Percentiles rank a stretch among this genome's conserved stretches.
Evolutionary conservation across 2,888 invertebrate genomes (phyloP).

Genomic region (Epiblema foenella): DNA sequence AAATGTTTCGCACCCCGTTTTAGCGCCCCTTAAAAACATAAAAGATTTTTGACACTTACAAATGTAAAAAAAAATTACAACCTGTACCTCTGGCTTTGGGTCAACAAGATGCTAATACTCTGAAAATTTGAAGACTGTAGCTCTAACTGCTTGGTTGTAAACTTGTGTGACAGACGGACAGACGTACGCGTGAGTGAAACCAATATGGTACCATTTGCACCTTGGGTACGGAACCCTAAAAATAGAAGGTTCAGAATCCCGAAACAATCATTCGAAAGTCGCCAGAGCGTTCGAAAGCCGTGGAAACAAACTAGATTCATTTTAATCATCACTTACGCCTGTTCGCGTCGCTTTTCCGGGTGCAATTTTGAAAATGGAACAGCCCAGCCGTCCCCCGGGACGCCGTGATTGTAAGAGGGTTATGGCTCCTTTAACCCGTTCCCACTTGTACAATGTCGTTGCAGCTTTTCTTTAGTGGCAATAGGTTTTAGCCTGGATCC

Average conservation of each 20-base stretch:
- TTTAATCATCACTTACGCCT: conserved; percentile 29
- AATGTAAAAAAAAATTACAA: too few relatives aligned
- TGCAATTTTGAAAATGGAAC: conserved; percentile 44
- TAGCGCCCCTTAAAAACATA: too few relatives aligned
- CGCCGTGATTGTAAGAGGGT: conserved; percentile 32
- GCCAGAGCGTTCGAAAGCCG: not conserved
- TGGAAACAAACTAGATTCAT: conserved; percentile 3
- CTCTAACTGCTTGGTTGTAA: too few relatives aligned
- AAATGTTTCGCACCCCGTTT: too few relatives aligned
- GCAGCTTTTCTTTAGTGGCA: not conserved
- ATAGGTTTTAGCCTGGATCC: not conserved
- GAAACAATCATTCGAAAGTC: not conserved
- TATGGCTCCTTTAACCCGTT: conserved; percentile 27
- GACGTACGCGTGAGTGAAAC: too few relatives aligned
- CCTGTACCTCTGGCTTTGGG: too few relatives aligned
- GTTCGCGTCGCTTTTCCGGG: conserved; percentile 24
- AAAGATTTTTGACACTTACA: too few relatives aligned
- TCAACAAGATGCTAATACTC: too few relatives aligned
- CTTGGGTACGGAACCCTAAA: too few relatives aligned
- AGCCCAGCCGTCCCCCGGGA: conserved; percentile 15
- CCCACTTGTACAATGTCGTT: conserved; percentile 5
- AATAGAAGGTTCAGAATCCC: not conserved
- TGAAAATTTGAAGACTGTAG: too few relatives aligned
- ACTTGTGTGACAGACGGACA: too few relatives aligned
- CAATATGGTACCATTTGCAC: too few relatives aligned